Base-by-base conservation (phyloP, 2,888 invertebrate genomes). In the Orthosia cruda region DNA sequence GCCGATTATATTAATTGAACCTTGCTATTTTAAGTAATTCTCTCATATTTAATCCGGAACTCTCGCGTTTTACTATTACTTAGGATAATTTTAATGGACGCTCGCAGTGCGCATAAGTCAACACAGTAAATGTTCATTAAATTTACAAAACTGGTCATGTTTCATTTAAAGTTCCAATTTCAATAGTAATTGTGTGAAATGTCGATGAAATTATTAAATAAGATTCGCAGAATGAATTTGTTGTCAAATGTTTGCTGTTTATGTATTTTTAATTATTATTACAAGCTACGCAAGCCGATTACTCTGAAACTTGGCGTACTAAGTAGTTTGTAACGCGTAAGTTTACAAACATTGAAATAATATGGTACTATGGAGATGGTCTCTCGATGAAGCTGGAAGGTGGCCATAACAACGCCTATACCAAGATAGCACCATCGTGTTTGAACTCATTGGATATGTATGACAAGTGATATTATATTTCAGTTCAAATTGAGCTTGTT, bases 31-130 rank as follows among this genome's bases (percentile, higher is more conserved):
- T 47, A 78, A 81, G 50, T 65, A 61, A 61, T 76, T 71, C 71
- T 32, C 73, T 55, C 49, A 26, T 54, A 62, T 69, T 80, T 81
- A 81, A 77, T 81, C 77, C 77, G 57, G 64, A 15, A 40, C 52
- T 81, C 55, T 81, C 81, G 74, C 49, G 50, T 75, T 81, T 76
- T 62, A n/a, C 55, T 16, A 65, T 76, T 76, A 81, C 49, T 81
- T 68, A 57, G 50, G 64, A 69, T 59, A 75, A 68, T 76, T 69
- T 81, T 65, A 79, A 81, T 68, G 52, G 57, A 62, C 67, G 47
- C 40, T 66, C n/a, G 47, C 20, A 76, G 45, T 76, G 45, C 50
- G 59, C 61, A 54, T 45, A 69, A 76, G 23, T 66, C 45, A 65
- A 70, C 62, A 45, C 49, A 52, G 55, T 61, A 76, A 81, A 57